These are phyloP conservation scores for Poecilia latipinna DNA, from an alignment of 2,113 vertebrate genomes.

Conservation along the genomic window DNA sequence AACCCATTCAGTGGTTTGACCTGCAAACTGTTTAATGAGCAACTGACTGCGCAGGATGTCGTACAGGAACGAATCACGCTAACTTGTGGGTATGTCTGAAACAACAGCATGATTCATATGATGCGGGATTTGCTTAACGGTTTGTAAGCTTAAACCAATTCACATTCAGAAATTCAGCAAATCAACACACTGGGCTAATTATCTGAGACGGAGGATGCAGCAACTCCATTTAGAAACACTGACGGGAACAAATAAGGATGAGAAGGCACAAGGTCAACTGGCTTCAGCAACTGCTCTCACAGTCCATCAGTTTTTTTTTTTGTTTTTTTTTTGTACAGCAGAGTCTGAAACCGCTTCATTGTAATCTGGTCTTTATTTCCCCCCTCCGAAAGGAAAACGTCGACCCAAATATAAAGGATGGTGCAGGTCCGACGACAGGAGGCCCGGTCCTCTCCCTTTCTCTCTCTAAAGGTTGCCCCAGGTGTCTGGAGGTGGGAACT, in stretches of 20 bases:
- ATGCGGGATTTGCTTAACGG: constrained; percentile 11
- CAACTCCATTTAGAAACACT: constrained; percentile 12
- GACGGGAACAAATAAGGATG: constrained; percentile 29
- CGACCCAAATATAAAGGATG: constrained; percentile 61
- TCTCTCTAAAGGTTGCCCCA: constrained; percentile 89
- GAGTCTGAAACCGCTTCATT: constrained; percentile 22
- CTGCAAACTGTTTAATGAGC: constrained; percentile 4
- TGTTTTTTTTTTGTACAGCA: constrained; percentile 3
- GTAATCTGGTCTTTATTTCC: constrained; percentile 1
- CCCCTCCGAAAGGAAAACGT: constrained; percentile 30
- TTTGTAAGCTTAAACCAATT: constrained; percentile 7
- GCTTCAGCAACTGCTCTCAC: constrained; percentile 37
- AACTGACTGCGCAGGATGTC: background rate
- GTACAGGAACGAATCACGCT: background rate
- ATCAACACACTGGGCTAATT: constrained; percentile 25
- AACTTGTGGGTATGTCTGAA: background rate
- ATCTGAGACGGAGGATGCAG: constrained; percentile 20
- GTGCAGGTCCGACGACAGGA: constrained; percentile 58
- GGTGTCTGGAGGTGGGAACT: constrained; percentile 91
- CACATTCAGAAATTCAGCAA: constrained; percentile 26
- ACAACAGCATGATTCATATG: constrained; percentile 14
- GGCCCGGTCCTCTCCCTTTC: constrained; percentile 4
- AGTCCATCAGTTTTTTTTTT: constrained; percentile 14
- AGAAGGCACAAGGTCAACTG: constrained; percentile 69
- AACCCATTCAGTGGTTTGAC: background rate